These are phyloP conservation scores for Leucoma salicis DNA, from an alignment of 2,888 invertebrate genomes.

Conservation along the genomic window DNA sequence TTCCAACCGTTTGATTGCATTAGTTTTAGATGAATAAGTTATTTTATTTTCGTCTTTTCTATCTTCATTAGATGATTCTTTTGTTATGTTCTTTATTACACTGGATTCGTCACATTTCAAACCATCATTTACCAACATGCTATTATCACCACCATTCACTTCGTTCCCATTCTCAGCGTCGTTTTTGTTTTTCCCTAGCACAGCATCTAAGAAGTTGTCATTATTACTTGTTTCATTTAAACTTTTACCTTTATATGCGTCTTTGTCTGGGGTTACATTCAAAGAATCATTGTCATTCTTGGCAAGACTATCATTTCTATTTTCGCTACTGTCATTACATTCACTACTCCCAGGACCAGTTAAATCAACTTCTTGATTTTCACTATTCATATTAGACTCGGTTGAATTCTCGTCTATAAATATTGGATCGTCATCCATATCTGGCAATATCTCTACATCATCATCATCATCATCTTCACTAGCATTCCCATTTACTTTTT, in stretches of 20 bases:
- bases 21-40: conserved; percentile 7
- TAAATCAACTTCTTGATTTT: conserved; percentile 63
- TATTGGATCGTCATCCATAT: conserved; percentile 69
- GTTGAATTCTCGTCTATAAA: conserved; percentile 76
- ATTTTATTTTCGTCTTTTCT: conserved; percentile 5
- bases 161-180: conserved; percentile 4
- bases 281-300: conserved; percentile 19
- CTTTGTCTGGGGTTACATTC: conserved; percentile 8
- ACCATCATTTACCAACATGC: background rate
- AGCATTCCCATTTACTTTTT: conserved; percentile 41
- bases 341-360: conserved; percentile 69
- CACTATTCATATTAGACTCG: conserved; percentile 56
- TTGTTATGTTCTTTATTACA: conserved; percentile 12
- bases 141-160: conserved; percentile 4
- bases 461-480: conserved; percentile 50
- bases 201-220: conserved; percentile 1
- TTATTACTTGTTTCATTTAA: conserved; percentile 9
- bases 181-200: conserved; percentile 1
- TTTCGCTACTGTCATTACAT: conserved; percentile 73
- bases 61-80: conserved; percentile 3
- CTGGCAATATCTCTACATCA: conserved; percentile 67
- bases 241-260: conserved; percentile 9
- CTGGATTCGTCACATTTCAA: conserved; percentile 7
- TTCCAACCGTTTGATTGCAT: conserved; percentile 5
- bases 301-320: conserved; percentile 30